Base-by-base conservation (phyloP, 1,140 invertebrate genomes). In the Aphis gossypii region DNA sequence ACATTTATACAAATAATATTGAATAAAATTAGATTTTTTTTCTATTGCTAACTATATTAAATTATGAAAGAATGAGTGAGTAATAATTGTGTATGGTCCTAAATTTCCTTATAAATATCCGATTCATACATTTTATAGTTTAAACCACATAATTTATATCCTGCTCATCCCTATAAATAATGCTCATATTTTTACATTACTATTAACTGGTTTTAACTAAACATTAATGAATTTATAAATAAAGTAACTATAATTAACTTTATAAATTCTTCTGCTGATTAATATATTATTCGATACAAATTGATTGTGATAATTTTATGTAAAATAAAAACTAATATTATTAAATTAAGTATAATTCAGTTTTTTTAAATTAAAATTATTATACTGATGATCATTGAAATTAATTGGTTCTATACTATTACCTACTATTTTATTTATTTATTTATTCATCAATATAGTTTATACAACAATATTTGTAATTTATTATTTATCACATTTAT, bases 261-360 rank as follows among this genome's bases (percentile, higher is more conserved):
- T 44, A 87, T 35, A 89, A 51, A 21, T 41, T n/a, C 30, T 35
- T 90, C 44, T 60, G 4, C 44, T 60, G 4, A n/a, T 54, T 44
- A 30, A 41, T 60, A 56, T 4, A 60, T 90, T 90, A 60, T 90
- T 90, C 60, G 23, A 90, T 60, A 89, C 35, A 89, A 89, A 54
- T 89, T 54, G 11, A 90, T 90, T 90, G 89, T 90, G 89, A 90
- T 90, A 60, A 60, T 68, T 68, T 90, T 90, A 68, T 90, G 21
- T 23, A 23, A 56, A 60, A 90, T 3, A 89, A 90, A 25, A 56
- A 90, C 35, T 60, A 41, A 90, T 89, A n/a, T 20, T 84, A 21
- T 84, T 86, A n/a, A 18, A 48, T 87, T 46, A 48, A 44, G 83
- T 82, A 82, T 30, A 4, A 44, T 30, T 87, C n/a, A 48, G 14